These are phyloP conservation scores for Nansenia antarctica DNA, from an alignment of 2,113 vertebrate genomes.

Conservation along the genomic window DNA sequence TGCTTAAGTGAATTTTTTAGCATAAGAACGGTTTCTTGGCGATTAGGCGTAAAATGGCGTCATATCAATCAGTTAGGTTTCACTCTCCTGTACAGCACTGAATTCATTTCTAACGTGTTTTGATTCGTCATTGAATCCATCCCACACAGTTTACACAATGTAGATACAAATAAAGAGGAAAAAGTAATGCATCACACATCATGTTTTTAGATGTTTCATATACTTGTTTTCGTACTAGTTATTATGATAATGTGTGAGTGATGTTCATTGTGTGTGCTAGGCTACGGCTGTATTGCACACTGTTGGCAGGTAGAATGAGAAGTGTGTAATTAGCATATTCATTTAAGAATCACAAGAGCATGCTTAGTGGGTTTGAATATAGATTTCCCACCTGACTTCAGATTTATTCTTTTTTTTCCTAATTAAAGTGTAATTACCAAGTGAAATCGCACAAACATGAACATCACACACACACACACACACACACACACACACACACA, in stretches of 20 bases:
- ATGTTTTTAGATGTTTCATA: too few species aligned
- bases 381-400: slow-evolving; percentile 68
- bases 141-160: not conserved
- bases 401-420: slow-evolving; percentile 57
- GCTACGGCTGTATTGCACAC: not conserved
- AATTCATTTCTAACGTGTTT: too few species aligned
- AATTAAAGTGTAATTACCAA: slow-evolving; percentile 68
- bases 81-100: too few species aligned
- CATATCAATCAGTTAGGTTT: too few species aligned
- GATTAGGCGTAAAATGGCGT: not conserved
- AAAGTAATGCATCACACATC: too few species aligned
- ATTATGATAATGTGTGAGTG: too few species aligned
- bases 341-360: slow-evolving; percentile 35
- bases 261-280: too few species aligned
- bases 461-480: slow-evolving; percentile 32
- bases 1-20: not conserved
- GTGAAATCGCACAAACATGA: slow-evolving; percentile 56
- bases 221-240: too few species aligned
- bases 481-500: not conserved
- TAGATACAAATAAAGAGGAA: too few species aligned
- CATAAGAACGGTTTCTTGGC: not conserved
- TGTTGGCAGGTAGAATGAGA: not conserved
- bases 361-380: slow-evolving; percentile 49
- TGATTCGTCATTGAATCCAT: too few species aligned
- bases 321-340: slow-evolving; percentile 49